Percentiles rank a stretch among this genome's conserved stretches.
phyloP scores from a whole-genome alignment of 2,888 invertebrate species.

The Drosophila cognata region DNA sequence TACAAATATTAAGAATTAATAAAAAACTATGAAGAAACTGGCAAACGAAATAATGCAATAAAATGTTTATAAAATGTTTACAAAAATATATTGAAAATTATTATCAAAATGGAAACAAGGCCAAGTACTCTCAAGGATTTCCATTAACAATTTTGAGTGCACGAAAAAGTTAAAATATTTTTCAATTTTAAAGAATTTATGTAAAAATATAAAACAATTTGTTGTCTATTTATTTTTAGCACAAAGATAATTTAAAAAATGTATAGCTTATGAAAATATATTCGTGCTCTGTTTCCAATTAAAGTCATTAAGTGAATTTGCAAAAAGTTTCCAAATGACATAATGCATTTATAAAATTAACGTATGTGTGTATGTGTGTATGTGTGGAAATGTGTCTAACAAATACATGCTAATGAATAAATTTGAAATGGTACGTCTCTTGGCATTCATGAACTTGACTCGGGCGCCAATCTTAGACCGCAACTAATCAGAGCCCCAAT shows the following conservation, averaged over 20 bases:
- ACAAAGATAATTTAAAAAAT: not conserved
- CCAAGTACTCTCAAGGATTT: not conserved
- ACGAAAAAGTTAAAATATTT: not conserved
- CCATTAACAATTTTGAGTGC: not conserved
- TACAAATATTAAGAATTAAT: not conserved
- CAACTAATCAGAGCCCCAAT: slow-evolving; percentile 23
- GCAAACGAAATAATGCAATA: not conserved
- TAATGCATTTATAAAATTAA: slow-evolving; percentile 25
- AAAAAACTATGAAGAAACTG: not conserved
- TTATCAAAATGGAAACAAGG: not conserved
- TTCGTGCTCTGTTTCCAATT: not conserved
- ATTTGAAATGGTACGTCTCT: slow-evolving; percentile 13
- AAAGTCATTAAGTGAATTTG: slow-evolving; percentile 1
- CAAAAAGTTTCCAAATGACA: slow-evolving; percentile 24
- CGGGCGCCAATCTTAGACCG: slow-evolving; percentile 36
- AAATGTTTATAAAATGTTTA: not conserved
- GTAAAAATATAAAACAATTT: too few relatives aligned
- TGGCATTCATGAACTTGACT: slow-evolving; percentile 44
- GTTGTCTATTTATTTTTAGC: not conserved
- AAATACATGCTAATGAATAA: slow-evolving; percentile 27
- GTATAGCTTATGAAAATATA: not conserved
- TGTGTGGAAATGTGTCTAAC: slow-evolving; percentile 26
- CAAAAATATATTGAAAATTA: not conserved
- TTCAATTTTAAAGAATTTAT: not conserved
- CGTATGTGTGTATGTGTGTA: slow-evolving; percentile 35